A percentile compares a stretch with the other conserved stretches of the same genome.
Evolutionary conservation across 2,113 vertebrate genomes (phyloP).

Genomic region (Pangasianodon hypophthalmus): DNA sequence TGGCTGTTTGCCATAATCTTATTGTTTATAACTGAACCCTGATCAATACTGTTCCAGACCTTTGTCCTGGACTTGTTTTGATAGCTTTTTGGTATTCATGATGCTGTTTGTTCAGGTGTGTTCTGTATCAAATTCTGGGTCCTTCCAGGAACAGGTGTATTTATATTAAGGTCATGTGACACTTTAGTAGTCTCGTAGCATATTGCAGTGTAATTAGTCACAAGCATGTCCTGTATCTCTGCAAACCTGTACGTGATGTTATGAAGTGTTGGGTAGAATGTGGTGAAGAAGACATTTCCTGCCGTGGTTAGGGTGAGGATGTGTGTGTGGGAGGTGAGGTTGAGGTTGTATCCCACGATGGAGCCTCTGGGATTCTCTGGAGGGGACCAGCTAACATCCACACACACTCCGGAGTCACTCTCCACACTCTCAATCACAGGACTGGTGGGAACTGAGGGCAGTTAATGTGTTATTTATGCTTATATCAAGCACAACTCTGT

Average conservation of each 20-base stretch:
- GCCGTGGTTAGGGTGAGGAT: slow-evolving; percentile 64
- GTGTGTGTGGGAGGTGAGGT: slow-evolving; percentile 66
- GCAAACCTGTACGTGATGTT: slow-evolving; percentile 76
- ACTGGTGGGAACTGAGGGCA: slow-evolving; percentile 69
- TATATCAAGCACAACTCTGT: no score
- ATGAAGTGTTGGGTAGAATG: slow-evolving; percentile 73
- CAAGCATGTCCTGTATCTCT: not conserved
- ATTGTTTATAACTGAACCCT: not conserved
- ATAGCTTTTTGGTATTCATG: not conserved
- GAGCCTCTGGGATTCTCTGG: slow-evolving; percentile 73
- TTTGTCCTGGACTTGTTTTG: not conserved
- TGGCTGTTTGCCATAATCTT: not conserved
- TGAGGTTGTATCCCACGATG: slow-evolving; percentile 77
- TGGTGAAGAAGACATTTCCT: slow-evolving; percentile 69
- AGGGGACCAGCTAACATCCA: slow-evolving; percentile 77
- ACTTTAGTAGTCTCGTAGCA: not conserved
- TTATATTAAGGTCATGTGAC: not conserved
- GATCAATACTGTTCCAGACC: not conserved
- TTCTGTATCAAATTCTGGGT: not conserved
- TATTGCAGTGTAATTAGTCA: not conserved
- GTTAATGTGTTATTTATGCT: not conserved
- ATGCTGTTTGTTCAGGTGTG: not conserved
- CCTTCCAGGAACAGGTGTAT: not conserved
- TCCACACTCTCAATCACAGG: slow-evolving; percentile 70
- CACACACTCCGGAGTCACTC: slow-evolving; percentile 69